Base-by-base conservation (phyloP, 2,113 vertebrate species). In the Hirundichthys speculiger region DNA sequence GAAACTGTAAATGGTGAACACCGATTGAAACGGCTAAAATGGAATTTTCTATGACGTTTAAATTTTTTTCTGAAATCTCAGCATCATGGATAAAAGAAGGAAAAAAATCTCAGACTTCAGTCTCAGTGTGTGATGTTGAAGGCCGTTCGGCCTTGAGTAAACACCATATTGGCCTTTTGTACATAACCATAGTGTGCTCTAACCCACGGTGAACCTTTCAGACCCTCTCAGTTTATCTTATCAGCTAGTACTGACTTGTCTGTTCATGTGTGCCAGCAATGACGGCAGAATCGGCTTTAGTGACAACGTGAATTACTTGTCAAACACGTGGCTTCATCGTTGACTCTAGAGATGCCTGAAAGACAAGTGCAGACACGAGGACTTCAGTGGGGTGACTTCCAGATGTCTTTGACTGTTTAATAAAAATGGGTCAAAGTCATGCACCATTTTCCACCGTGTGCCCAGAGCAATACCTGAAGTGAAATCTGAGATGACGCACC, bases 171-270 rank as follows among this genome's bases (percentile, higher is more conserved):
- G 82, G 60, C 79, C 86, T 74, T 80, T 60, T 48, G 78, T 70
- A 40, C 67, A 9, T 30, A 20, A 40, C n/a, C 25, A 12, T 30
- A 34, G n/a, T 71, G 58, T 79, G 75, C 57, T 45, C 45, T 46
- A 48, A 80, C 58, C 55, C 60, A 75, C 80, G 69, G 62, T 75
- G 68, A 78, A 66, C 64, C 16, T 34, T 16, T 21, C 18, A 2
- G 58, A 46, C 42, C 25, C 50, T 2, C 34, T 16, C 20, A 4
- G 43, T 7, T 45, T 20, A 19, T 77, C 79, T 88, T 87, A 87
- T 88, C 89, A 76, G 64, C 62, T 0, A 2, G 8, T 57, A 88
- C 86, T 22, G 86, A 89, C 83, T 62, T 16, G 34, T 45, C 42
- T 5, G 13, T 19, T 64, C 25, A 2, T 27, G 30, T 60, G 24